phyloP scores from a whole-genome alignment of 2,797 vertebrate genomes.

The Semotilus atromaculatus region DNA sequence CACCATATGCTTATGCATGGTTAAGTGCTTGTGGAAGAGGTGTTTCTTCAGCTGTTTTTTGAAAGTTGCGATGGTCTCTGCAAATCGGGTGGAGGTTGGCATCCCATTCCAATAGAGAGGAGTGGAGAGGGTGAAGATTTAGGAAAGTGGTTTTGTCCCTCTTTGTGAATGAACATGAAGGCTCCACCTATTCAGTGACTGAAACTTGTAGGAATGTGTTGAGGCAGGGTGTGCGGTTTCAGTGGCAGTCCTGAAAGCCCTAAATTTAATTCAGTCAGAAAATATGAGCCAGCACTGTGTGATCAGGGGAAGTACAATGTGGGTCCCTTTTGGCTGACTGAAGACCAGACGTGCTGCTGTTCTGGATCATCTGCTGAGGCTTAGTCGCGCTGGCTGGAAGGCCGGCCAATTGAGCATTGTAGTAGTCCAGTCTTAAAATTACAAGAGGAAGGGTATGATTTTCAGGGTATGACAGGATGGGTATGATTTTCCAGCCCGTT shows the following conservation, averaged over 20 bases:
- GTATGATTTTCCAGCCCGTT: no score
- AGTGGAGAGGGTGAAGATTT: background rate
- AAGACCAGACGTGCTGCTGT: background rate
- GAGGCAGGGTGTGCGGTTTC: background rate
- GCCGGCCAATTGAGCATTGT: background rate
- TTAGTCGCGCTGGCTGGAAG: conserved; percentile 3
- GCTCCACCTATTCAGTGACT: background rate
- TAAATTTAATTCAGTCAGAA: conserved; percentile 7
- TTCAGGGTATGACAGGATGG: background rate
- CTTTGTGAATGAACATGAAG: background rate
- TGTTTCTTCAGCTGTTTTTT: background rate
- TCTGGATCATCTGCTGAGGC: conserved; percentile 22
- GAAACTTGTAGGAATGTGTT: background rate
- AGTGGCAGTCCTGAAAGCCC: background rate
- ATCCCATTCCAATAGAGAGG: background rate
- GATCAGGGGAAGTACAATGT: conserved; percentile 25
- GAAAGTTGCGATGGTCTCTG: background rate
- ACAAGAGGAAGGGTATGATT: background rate
- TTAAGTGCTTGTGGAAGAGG: background rate
- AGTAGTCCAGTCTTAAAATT: conserved; percentile 31
- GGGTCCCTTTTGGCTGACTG: conserved; percentile 12
- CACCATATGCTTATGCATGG: no score
- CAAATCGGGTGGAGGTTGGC: background rate
- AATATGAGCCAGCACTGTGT: background rate
- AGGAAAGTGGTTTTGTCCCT: conserved; percentile 4